A percentile compares a stretch with the other conserved stretches of the same genome.
These are phyloP conservation scores for Tyria jacobaeae DNA, from an alignment of 2,888 invertebrate species.

Conservation along the genomic window DNA sequence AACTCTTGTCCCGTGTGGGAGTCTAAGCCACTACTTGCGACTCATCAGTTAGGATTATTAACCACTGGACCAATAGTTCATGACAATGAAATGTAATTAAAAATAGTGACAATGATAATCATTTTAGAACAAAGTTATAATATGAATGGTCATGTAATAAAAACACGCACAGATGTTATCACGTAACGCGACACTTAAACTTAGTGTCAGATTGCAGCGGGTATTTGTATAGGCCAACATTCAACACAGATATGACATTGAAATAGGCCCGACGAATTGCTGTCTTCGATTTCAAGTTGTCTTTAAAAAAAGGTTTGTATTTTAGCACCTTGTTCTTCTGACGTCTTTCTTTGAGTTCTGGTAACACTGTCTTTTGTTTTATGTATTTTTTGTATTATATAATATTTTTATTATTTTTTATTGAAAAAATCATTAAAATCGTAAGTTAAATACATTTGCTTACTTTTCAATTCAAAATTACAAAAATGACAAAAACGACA, in stretches of 20 bases:
- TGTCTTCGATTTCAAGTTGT: slow-evolving; percentile 7
- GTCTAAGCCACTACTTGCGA: no score
- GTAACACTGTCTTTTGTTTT: background rate
- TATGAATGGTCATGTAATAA: slow-evolving; percentile 33
- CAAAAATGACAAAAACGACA: no score
- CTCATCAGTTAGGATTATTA: no score
- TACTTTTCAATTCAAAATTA: no score
- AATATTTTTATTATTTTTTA: no score
- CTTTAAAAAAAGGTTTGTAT: background rate
- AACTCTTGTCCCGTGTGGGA: no score
- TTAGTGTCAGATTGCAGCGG: slow-evolving; percentile 48
- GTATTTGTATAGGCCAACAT: slow-evolving; percentile 53
- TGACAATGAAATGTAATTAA: no score
- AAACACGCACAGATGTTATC: slow-evolving; percentile 45
- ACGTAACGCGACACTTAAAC: slow-evolving; percentile 50
- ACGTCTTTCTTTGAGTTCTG: background rate
- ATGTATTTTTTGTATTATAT: background rate
- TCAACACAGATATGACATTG: slow-evolving; percentile 47
- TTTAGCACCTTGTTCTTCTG: background rate
- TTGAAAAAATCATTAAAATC: no score
- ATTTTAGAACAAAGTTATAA: slow-evolving; percentile 5
- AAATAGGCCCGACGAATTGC: slow-evolving; percentile 32
- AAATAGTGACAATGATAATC: background rate
- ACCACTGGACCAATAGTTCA: no score
- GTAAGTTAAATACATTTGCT: no score